Conservation (phyloP, 2,888 invertebrate species). For the Ectemnius continuus region DNA sequence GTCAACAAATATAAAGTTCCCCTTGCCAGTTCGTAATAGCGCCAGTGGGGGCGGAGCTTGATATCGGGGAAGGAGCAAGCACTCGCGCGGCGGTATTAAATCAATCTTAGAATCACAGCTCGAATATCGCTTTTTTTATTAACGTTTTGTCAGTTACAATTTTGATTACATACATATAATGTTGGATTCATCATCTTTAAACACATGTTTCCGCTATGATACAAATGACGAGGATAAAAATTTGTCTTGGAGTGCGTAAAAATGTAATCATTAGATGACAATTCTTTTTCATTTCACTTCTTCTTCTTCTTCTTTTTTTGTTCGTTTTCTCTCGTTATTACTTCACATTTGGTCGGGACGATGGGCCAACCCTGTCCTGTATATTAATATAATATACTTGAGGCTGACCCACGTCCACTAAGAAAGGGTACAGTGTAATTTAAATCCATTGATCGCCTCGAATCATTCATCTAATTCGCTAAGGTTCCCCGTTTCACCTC, state of each 20-base stretch:
- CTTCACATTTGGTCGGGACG: constrained; percentile 74
- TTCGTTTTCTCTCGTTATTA: constrained; percentile 57
- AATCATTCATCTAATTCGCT: constrained; percentile 73
- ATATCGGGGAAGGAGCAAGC: no score
- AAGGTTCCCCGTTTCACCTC: constrained; percentile 59
- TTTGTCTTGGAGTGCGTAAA: constrained; percentile 74
- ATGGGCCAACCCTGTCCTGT: constrained; percentile 74
- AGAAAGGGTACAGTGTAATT: constrained; percentile 66
- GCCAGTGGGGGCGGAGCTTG: no score
- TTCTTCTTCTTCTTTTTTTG: no score
- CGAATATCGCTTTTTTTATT: constrained; percentile 75
- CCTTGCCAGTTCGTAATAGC: no score
- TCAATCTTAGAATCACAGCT: constrained; percentile 16
- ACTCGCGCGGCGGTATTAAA: no score
- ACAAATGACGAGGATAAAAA: constrained; percentile 77
- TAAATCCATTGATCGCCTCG: constrained; percentile 70
- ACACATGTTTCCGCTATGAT: constrained; percentile 75
- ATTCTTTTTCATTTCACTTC: constrained; percentile 59
- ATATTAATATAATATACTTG: constrained; percentile 78
- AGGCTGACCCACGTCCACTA: constrained; percentile 72
- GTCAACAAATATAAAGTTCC: no score
- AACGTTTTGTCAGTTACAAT: constrained; percentile 77
- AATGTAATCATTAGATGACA: constrained; percentile 75
- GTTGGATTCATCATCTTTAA: constrained; percentile 73
- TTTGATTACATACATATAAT: constrained; percentile 78